Base-by-base conservation (phyloP, 2,797 vertebrate genomes). In the Lophura swinhoii region DNA sequence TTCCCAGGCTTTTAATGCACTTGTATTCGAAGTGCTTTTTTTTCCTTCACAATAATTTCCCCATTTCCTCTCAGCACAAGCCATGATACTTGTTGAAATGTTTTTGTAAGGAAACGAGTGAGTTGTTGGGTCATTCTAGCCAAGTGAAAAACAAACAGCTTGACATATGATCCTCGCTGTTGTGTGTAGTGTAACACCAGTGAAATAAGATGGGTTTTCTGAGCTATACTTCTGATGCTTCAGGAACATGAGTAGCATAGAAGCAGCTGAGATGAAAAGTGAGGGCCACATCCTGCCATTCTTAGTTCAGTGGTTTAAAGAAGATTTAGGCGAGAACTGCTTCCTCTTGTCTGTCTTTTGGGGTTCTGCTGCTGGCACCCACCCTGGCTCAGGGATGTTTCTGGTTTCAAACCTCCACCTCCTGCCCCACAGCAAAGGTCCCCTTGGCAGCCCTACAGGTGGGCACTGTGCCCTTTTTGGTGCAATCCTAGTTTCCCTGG, bases 1-100 rank as follows among this genome's bases (percentile, higher is more conserved):
- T 97, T 95, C 84, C 81, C 63, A 69, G 70, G 82, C 88, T 93
- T 95, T 95, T 92, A 93, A 92, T 92, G 94, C 77, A 93, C 87
- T 95, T 83, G 51, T 76, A n/a, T 93, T 94, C 31, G 59, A 91
- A 96, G 91, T 92, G 95, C 41, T 69, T 79, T 86, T 96, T 92
- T 94, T 89, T 81, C 88, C 95, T 92, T 93, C 75, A 95, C 81
- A 77, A 14, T 95, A 84, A 93, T 95, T 94, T 96, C 86, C 55
- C 88, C 51, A 13, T 96, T 96, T 97, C 91, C 60, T 95, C 60
- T 93, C 58, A 84, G 67, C 51, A 75, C 48, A 67, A 81, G 35
- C 64, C 67, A 18, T 81, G 85, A 28, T 84, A 78, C 80, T 96
- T 73, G 79, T 84, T 96, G 58, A 88, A 92, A 70, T 93, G 91